Evolutionary conservation across 2,888 invertebrate species (phyloP), one percentile per base, ranked within the genome.

Genomic region (Bursaphelenchus okinawaensis): DNA sequence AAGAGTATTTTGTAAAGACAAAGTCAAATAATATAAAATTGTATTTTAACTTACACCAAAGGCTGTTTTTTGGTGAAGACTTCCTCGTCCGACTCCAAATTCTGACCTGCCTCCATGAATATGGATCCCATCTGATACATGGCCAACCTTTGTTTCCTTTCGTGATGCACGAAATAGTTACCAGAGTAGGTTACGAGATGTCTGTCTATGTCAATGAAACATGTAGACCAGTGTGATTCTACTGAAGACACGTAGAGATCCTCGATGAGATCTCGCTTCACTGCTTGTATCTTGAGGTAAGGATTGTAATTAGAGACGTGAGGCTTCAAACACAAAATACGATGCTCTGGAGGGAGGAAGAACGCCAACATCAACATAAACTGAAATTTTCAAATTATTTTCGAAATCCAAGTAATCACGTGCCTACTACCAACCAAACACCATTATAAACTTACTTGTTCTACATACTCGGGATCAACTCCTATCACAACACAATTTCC

Each of bases 401-500:
- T n/a, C n/a, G n/a, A n/a, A n/a, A n/a, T n/a, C n/a, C n/a, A n/a
- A n/a, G n/a, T n/a, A n/a, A n/a, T n/a, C n/a, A n/a, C n/a, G n/a
- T n/a, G n/a, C n/a, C n/a, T n/a, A n/a, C n/a, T n/a, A n/a, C n/a
- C n/a, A n/a, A n/a, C n/a, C 52, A 19, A 19, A 24, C 22, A 28
- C 59, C 50, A 29, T 29, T 12, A 26, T 27, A 27, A 24, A 55
- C n/a, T 20, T 20, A 73, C 72, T 52, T 67, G 73, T 7, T 75
- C 67, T 6, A 79, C 73, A n/a, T 68, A 50, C 7, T 62, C 62
- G 19, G 71, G 68, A 64, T 78, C 72, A 20, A 69, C 71, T 52
- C 79, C 78, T 19, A 79, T 65, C 23, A 79, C 58, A 7, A 77
- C 75, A 66, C 76, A 76, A 29, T 74, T 66, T 19, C 78, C 79